Evolutionary conservation across 2,888 invertebrate species (phyloP).

Genomic region (Melinaea menophilus): DNA sequence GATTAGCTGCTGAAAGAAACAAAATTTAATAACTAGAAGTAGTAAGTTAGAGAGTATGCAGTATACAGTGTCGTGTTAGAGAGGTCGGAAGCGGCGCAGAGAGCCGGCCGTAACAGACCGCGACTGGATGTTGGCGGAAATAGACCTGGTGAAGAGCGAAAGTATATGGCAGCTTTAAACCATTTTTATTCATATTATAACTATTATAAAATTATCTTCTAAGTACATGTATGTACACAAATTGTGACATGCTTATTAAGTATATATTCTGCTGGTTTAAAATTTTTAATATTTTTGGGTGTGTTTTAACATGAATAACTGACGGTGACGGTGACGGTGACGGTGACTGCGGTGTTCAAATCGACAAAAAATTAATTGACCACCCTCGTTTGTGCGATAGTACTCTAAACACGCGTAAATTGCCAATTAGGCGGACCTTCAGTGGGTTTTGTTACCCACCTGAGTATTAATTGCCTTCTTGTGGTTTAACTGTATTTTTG

Average conservation of each 20-base stretch:
- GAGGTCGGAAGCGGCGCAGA: background rate
- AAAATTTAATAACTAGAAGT: background rate
- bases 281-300: conserved; percentile 13
- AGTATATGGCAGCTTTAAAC: background rate
- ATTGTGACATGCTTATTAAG: background rate
- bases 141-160: background rate
- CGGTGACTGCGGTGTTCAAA: conserved; percentile 29
- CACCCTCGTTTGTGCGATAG: conserved; percentile 33
- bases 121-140: conserved; percentile 2
- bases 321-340: too few relatives aligned
- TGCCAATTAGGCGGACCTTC: conserved; percentile 43
- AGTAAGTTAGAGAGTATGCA: too few relatives aligned
- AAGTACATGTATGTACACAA: too few relatives aligned
- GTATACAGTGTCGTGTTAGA: background rate
- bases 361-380: conserved; percentile 38
- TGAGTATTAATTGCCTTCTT: conserved; percentile 11
- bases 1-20: background rate
- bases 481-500: conserved; percentile 2
- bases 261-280: too few relatives aligned
- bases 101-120: conserved; percentile 1
- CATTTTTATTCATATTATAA: too few relatives aligned
- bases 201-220: too few relatives aligned
- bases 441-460: conserved; percentile 25
- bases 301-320: conserved; percentile 1
- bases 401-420: conserved; percentile 43